Percentiles rank a stretch among this genome's conserved stretches.
These are phyloP conservation scores for Ophioninae sp. DNA, from an alignment of 2,888 invertebrate species.

Conservation along the genomic window DNA sequence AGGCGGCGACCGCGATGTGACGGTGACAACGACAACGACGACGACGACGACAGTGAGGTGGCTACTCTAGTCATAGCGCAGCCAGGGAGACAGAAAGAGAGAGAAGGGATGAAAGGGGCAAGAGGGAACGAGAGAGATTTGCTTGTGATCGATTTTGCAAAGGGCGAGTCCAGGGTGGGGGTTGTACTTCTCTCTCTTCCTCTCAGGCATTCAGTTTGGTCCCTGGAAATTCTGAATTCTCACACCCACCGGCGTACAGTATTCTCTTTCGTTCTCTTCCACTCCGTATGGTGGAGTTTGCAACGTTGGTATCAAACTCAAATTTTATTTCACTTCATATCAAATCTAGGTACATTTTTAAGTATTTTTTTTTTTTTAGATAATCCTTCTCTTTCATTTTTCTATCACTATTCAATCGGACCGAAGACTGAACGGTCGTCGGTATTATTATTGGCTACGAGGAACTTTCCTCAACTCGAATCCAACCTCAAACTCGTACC, in stretches of 20 bases:
- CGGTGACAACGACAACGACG: slow-evolving; percentile 25
- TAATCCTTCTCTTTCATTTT: not conserved
- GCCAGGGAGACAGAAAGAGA: slow-evolving; percentile 18
- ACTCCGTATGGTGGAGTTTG: not conserved
- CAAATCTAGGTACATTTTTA: slow-evolving; percentile 3
- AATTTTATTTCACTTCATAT: no score
- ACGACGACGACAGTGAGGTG: slow-evolving; percentile 33
- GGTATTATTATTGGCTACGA: no score
- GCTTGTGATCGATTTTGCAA: slow-evolving; percentile 62
- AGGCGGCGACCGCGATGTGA: slow-evolving; percentile 28
- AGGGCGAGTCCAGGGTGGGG: slow-evolving; percentile 57
- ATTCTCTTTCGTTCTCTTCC: slow-evolving; percentile 19
- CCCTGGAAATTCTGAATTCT: slow-evolving; percentile 23
- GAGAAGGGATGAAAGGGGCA: slow-evolving; percentile 13
- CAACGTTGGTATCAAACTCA: no score
- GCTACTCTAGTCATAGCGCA: slow-evolving; percentile 37
- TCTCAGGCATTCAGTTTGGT: slow-evolving; percentile 32
- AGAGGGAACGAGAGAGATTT: slow-evolving; percentile 22
- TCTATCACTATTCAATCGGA: not conserved
- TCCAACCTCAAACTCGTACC: no score
- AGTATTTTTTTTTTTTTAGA: not conserved
- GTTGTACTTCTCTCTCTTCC: slow-evolving; percentile 37
- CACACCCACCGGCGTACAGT: slow-evolving; percentile 13
- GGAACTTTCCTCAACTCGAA: no score
- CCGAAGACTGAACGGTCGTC: no score